Percentiles rank a stretch among this genome's conserved stretches.
These are phyloP conservation scores for Zapornia atra DNA, from an alignment of 2,113 vertebrate species.

Conservation along the genomic window DNA sequence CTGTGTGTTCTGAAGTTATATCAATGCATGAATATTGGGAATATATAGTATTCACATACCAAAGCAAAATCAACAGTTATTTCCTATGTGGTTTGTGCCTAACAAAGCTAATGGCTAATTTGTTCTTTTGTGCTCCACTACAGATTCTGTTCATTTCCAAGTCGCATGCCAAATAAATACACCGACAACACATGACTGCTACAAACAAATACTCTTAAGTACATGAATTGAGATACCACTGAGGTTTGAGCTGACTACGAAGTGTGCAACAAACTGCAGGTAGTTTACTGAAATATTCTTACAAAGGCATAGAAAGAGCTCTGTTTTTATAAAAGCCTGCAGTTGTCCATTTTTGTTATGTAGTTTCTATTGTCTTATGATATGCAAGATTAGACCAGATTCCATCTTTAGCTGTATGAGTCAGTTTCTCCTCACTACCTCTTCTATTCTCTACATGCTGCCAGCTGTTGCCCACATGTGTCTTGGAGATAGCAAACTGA, in stretches of 20 bases:
- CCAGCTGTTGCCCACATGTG: neutral
- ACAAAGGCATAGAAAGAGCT: neutral
- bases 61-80: neutral
- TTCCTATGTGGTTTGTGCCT: neutral
- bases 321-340: neutral
- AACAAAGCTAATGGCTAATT: neutral
- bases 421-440: neutral
- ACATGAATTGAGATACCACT: accelerated
- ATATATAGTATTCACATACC: neutral
- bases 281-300: neutral
- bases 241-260: neutral
- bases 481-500: neutral
- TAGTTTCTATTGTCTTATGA: neutral
- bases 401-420: neutral
- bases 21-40: neutral
- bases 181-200: neutral
- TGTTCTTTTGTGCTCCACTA: neutral
- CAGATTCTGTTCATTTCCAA: neutral
- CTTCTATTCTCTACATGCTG: neutral
- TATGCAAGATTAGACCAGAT: neutral
- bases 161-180: neutral
- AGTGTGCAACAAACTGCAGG: neutral
- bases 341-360: neutral
- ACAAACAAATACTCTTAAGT: neutral
- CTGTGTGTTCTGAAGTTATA: neutral